Evolutionary conservation across 92 coral and sea anemone species (phyloP).

Genomic region (Epizoanthus illoricatus): DNA sequence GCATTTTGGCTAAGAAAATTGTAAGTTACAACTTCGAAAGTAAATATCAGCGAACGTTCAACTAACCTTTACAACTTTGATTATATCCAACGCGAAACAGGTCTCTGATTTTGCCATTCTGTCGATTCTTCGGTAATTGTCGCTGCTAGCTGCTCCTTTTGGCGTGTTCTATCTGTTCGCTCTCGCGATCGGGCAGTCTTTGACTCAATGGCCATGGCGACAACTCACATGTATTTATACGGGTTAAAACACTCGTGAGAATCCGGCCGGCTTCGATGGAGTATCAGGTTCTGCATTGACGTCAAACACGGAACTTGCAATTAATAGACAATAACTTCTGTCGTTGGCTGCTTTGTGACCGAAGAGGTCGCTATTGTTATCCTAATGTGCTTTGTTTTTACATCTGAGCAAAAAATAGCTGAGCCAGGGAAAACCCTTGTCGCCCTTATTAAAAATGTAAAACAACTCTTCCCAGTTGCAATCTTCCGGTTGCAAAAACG

Average conservation of each 20-base stretch:
- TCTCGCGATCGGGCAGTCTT: not conserved
- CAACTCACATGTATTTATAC: not conserved
- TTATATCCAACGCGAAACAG: not conserved
- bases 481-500: slow-evolving; percentile 20
- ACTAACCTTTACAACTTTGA: not conserved
- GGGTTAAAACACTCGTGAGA: not conserved
- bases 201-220: not conserved
- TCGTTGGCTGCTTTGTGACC: not conserved
- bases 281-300: not conserved
- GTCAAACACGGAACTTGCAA: not conserved
- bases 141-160: not conserved
- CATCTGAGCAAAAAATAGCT: not conserved
- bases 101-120: not conserved
- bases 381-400: not conserved
- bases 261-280: too few species aligned
- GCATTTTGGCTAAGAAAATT: not conserved
- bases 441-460: not conserved
- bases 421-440: slow-evolving; percentile 17
- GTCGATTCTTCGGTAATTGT: not conserved
- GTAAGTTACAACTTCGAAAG: too few species aligned
- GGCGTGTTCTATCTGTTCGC: not conserved
- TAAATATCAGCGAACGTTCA: not conserved
- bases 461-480: not conserved
- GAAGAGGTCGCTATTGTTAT: not conserved
- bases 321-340: not conserved